phyloP scores from a whole-genome alignment of 2,888 invertebrate genomes.

The Cenopis cana region DNA sequence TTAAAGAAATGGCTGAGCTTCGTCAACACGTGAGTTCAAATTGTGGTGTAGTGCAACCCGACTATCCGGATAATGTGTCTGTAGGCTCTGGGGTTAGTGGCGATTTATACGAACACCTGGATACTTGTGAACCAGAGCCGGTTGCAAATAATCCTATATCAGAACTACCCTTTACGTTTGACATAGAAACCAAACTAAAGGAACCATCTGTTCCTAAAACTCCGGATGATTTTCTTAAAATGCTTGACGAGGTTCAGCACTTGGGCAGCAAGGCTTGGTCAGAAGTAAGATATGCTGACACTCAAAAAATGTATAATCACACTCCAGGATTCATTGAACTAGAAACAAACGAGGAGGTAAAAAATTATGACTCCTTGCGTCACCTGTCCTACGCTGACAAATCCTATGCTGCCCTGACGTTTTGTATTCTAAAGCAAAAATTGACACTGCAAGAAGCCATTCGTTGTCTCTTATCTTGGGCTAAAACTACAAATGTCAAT shows the following conservation, averaged over 20 bases:
- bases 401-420: constrained; percentile 42
- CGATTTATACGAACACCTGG: constrained; percentile 18
- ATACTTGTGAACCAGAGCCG: not conserved
- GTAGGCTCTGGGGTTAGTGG: constrained; percentile 24
- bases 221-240: constrained; percentile 40
- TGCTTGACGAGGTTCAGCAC: constrained; percentile 37
- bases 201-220: constrained; percentile 38
- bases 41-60: not conserved
- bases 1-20: constrained; percentile 23
- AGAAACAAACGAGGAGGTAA: constrained; percentile 42
- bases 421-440: constrained; percentile 41
- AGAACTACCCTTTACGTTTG: constrained; percentile 37
- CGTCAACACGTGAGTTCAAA: constrained; percentile 13
- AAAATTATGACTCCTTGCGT: constrained; percentile 38
- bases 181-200: constrained; percentile 43
- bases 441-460: constrained; percentile 33
- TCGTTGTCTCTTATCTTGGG: constrained; percentile 34
- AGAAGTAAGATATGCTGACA: constrained; percentile 45
- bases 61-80: constrained; percentile 13
- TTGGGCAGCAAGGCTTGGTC: constrained; percentile 40
- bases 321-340: constrained; percentile 41
- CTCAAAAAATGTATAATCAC: constrained; percentile 43
- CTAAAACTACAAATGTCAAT: constrained; percentile 20
- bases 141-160: not conserved
- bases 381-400: constrained; percentile 31